phyloP scores from a whole-genome alignment of 2,113 vertebrate species.

The Drymodes brunneopygia region DNA sequence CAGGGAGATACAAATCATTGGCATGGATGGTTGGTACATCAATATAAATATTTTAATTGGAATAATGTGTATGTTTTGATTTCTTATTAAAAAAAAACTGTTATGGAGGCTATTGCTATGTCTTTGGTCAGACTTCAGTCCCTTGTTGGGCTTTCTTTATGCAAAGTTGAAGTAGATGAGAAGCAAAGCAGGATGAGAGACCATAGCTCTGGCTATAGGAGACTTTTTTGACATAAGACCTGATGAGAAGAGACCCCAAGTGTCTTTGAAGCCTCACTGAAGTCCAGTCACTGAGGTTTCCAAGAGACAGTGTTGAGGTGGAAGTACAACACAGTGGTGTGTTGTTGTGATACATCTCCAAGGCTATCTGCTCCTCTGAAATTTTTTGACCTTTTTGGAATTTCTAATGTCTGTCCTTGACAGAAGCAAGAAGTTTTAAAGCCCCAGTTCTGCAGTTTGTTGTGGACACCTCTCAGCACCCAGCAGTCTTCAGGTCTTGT shows the following conservation, averaged over 20 bases:
- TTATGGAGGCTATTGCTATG: not conserved
- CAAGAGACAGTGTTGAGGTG: not conserved
- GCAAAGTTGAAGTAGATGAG: not conserved
- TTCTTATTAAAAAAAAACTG: not conserved
- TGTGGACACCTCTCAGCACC: not conserved
- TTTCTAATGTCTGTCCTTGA: not conserved
- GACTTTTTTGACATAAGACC: not conserved
- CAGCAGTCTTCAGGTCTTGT: not conserved
- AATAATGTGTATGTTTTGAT: not conserved
- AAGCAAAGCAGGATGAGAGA: not conserved
- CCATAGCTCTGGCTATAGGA: not conserved
- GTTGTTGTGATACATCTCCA: not conserved
- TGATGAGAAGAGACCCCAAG: not conserved
- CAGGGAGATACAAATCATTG: not conserved
- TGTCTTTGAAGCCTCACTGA: not conserved
- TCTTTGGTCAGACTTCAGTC: not conserved
- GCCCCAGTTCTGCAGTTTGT: not conserved
- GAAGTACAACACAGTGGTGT: not conserved
- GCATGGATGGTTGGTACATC: not conserved
- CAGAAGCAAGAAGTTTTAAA: not conserved
- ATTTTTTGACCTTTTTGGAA: not conserved
- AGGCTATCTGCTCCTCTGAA: not conserved
- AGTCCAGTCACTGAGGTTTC: not conserved
- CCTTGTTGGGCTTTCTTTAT: not conserved
- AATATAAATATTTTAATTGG: not conserved